phyloP scores from a whole-genome alignment of 2,888 invertebrate genomes.

The Yponomeuta evonymella region DNA sequence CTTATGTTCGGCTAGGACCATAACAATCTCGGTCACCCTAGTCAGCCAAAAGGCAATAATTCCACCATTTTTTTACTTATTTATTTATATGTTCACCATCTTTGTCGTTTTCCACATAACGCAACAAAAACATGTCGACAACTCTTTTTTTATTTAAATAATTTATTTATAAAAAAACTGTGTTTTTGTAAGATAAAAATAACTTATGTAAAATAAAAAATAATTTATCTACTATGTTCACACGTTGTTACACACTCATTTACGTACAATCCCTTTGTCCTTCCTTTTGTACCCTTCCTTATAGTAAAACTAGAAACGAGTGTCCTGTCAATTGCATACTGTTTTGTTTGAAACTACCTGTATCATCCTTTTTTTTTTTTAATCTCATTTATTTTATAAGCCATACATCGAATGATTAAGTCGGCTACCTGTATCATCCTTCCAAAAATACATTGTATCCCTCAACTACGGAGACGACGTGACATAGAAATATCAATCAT shows the following conservation, averaged over 20 bases:
- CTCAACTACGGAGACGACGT: no score
- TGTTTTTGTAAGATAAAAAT: slow-evolving; percentile 69
- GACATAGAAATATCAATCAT: no score
- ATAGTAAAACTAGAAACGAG: not conserved
- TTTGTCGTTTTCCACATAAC: slow-evolving; percentile 33
- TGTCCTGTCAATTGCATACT: no score
- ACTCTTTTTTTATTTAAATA: slow-evolving; percentile 46
- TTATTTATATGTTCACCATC: slow-evolving; percentile 50
- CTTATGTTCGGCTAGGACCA: slow-evolving; percentile 21
- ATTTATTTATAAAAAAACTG: slow-evolving; percentile 61
- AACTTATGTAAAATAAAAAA: slow-evolving; percentile 67
- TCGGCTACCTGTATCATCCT: not conserved
- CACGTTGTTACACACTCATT: slow-evolving; percentile 46
- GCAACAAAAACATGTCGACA: slow-evolving; percentile 29
- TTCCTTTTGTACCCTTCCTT: slow-evolving; percentile 9
- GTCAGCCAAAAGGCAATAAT: slow-evolving; percentile 28
- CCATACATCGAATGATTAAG: no score
- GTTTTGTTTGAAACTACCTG: not conserved
- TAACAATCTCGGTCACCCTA: slow-evolving; percentile 22
- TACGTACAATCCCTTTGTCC: slow-evolving; percentile 25
- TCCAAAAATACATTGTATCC: no score
- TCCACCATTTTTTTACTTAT: slow-evolving; percentile 20
- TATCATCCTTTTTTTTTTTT: slow-evolving; percentile 6
- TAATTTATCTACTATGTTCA: slow-evolving; percentile 66
- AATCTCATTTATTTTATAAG: no score